phyloP scores from a whole-genome alignment of 92 coral and sea anemone species.

The Parazoanthus atlanticus region DNA sequence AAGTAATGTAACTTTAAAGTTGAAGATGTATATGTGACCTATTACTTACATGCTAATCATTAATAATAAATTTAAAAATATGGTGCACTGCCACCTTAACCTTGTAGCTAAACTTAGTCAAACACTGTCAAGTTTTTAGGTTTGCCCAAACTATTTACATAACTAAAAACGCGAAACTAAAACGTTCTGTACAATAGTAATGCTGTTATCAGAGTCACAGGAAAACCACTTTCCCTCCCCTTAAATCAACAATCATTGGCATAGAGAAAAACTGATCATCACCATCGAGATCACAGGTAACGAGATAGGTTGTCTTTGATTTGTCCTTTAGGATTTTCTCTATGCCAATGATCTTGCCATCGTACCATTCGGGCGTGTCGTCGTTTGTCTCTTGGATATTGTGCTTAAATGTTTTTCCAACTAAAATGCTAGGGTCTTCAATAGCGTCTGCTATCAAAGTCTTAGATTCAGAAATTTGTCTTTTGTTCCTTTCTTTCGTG shows the following conservation, averaged over 20 bases:
- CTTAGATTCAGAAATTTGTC: background rate
- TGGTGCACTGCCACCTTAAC: background rate
- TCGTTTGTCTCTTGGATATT: background rate
- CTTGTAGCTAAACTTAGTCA: background rate
- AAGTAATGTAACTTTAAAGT: background rate
- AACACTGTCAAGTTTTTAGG: background rate
- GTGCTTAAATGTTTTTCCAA: background rate
- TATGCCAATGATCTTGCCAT: background rate
- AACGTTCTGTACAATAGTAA: background rate
- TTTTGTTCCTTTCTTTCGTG: background rate
- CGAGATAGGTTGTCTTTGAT: constrained; percentile 10
- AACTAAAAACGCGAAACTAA: background rate
- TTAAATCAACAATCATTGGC: constrained; percentile 7
- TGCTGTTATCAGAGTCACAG: background rate
- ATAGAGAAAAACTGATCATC: constrained; percentile 1
- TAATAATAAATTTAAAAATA: background rate
- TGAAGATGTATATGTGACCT: background rate
- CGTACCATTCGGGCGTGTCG: background rate
- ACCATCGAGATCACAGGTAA: constrained; percentile 8
- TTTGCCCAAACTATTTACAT: background rate
- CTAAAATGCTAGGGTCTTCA: background rate
- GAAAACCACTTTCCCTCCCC: background rate
- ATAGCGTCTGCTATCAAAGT: background rate
- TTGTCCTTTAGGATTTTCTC: constrained; percentile 11
- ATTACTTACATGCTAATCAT: background rate